Evolutionary conservation across 2,797 vertebrate species (phyloP).

Genomic region (Acanthis flammea): DNA sequence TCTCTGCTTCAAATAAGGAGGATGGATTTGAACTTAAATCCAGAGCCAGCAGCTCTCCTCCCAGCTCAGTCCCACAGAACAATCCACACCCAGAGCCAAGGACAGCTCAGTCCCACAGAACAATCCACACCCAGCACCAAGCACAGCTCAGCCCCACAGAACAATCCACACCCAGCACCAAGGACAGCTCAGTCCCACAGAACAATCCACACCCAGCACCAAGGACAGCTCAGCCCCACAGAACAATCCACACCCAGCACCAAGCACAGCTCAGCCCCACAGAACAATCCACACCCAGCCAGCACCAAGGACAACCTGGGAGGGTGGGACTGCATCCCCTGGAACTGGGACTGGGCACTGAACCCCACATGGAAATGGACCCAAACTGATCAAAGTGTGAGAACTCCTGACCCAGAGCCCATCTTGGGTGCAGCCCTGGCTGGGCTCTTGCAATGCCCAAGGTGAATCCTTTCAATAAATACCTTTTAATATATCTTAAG

Average conservation of each 20-base stretch:
- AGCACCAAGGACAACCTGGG: background rate
- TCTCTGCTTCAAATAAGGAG: conserved; percentile 42
- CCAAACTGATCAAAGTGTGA: background rate
- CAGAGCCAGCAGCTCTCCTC: background rate
- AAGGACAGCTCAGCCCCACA: background rate
- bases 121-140: no score
- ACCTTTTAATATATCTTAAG: no score
- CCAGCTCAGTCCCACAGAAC: background rate
- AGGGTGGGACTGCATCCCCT: background rate
- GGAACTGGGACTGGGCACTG: background rate
- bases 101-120: no score
- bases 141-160: no score
- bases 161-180: no score
- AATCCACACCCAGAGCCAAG: no score
- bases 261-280: background rate
- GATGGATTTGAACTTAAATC: conserved; percentile 32
- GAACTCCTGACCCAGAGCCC: accelerated
- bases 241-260: background rate
- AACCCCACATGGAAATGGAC: accelerated
- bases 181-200: no score
- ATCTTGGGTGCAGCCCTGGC: no score
- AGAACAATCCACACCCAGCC: background rate
- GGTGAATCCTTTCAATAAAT: no score
- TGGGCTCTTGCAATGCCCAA: background rate
- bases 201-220: no score